Conservation (phyloP, 2,797 vertebrate species). For the Anisognathus igniventris region DNA sequence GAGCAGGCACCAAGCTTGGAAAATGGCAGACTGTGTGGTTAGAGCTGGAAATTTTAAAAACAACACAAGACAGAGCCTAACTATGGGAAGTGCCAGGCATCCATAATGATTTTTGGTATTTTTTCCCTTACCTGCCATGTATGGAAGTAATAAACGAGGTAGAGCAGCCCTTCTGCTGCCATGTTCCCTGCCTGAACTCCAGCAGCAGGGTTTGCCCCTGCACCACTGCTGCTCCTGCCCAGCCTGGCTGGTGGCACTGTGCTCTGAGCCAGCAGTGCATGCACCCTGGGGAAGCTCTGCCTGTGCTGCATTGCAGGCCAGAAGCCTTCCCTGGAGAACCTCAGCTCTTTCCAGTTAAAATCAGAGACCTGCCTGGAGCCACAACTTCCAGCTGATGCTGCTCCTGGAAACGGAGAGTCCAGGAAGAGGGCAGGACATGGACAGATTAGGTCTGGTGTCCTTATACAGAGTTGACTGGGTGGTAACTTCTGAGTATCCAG, state of each 20-base stretch:
- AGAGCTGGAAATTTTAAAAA: neutral
- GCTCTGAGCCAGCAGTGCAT: neutral
- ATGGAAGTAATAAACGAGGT: neutral
- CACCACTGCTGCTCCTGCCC: neutral
- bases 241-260: neutral
- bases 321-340: neutral
- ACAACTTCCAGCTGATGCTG: neutral
- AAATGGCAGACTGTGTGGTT: neutral
- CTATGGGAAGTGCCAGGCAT: neutral
- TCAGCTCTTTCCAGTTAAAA: neutral
- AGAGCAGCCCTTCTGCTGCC: neutral
- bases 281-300: neutral
- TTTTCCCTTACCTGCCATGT: neutral
- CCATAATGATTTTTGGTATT: neutral
- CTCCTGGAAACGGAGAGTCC: neutral
- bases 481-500: neutral
- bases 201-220: neutral
- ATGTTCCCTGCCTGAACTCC: neutral
- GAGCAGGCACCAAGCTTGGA: neutral
- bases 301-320: neutral
- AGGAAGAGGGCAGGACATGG: neutral
- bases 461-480: neutral
- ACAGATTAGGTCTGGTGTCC: neutral
- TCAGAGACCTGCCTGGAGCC: neutral
- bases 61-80: neutral